Percentiles rank a stretch among this genome's conserved stretches.
Conservation (phyloP, 2,113 vertebrate species). For the Cheirogaleus medius region DNA sequence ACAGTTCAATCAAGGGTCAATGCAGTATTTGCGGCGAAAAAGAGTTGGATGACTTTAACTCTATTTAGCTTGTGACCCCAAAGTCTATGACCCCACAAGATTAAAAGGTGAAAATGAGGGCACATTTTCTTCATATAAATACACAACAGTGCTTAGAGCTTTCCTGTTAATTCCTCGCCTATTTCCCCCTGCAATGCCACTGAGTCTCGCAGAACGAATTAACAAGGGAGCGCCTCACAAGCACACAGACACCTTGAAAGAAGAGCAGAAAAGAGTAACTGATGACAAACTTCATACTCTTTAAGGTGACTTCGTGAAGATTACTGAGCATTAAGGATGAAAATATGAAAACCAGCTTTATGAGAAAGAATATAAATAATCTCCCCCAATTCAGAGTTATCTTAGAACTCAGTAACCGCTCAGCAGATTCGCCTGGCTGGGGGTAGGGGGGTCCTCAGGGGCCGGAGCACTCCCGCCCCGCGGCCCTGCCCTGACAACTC, state of each 20-base stretch:
- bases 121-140: background rate
- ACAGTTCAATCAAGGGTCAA: background rate
- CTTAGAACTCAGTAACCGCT: background rate
- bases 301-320: background rate
- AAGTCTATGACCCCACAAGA: background rate
- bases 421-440: fast-evolving
- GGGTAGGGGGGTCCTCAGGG: background rate
- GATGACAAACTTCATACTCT: background rate
- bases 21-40: background rate
- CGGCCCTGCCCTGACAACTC: fast-evolving
- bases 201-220: background rate
- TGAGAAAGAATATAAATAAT: background rate
- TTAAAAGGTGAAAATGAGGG: background rate
- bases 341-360: background rate
- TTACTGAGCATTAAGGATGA: background rate
- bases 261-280: background rate
- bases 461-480: fast-evolving
- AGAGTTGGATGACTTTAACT: background rate
- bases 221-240: background rate
- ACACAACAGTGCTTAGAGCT: background rate
- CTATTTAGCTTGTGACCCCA: background rate
- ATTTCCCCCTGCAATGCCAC: background rate
- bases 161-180: background rate
- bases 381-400: background rate
- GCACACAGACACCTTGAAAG: background rate